Evolutionary conservation across 35 echinoderm and acorn worm species (phyloP), one percentile per base, ranked within the genome.

Genomic region (Chiridota heheva): DNA sequence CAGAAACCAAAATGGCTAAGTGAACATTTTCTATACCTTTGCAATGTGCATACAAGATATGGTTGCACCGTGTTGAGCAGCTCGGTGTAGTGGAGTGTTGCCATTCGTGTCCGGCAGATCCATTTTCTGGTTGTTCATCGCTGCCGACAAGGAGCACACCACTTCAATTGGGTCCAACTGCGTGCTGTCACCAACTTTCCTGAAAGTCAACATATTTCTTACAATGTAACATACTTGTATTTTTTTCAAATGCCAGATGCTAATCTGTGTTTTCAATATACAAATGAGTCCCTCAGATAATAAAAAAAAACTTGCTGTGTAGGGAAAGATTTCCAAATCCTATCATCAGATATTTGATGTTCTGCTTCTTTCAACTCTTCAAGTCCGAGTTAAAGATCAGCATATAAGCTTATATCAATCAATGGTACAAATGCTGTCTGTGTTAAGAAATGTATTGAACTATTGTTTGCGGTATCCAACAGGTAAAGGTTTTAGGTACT

Each of bases 1-100:
- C n/a, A n/a, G n/a, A n/a, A n/a, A n/a, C n/a, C n/a, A n/a, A n/a
- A n/a, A n/a, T n/a, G n/a, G n/a, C n/a, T n/a, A n/a, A n/a, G n/a
- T n/a, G n/a, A n/a, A n/a, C n/a, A n/a, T n/a, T n/a, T n/a, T n/a
- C n/a, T 36, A 32, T 56, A 83, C 81, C 81, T 83, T 70, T 36
- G 68, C 66, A 17, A 86, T 35, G 55, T 86, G 72, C 71, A 77
- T 74, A 31, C 58, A 60, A 16, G 70, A 86, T 40, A 86, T 86
- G 55, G 84, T 77, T 26, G 84, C 84, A 33, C 84, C 84, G 39
- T 73, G 70, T n/a, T 76, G 72, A 46, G 84, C 84, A 33, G 84
- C 84, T 63, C 72, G 70, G 40, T 86, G 84, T 25, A 86, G 60
- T 1, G 84, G 71, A 5, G 84, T 86, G 26, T 86, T 74, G n/a